Percentiles rank a stretch among this genome's conserved stretches.
Conservation (phyloP, 2,797 vertebrate genomes). For the Galago senegalensis region DNA sequence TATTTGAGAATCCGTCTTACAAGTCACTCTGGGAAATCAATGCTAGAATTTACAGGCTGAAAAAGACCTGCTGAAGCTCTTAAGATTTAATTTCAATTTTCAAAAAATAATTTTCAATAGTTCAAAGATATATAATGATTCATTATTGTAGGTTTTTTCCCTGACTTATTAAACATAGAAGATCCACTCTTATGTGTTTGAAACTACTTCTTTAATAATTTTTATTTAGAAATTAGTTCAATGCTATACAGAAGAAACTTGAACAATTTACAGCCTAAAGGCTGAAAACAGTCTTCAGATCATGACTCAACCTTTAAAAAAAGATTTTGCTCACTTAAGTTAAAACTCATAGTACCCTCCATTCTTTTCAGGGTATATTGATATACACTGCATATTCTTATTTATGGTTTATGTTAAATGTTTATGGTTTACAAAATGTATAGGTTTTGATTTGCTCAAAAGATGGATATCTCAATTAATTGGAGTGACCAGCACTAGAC, state of each 20-base stretch:
- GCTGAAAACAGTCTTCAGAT: conserved; percentile 4
- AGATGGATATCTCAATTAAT: neutral
- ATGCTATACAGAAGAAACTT: conserved; percentile 15
- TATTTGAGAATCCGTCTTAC: conserved; percentile 31
- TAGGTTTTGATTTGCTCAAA: conserved; percentile 30
- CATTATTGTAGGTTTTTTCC: neutral
- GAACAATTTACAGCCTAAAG: conserved; percentile 47
- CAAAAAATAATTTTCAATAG: conserved; percentile 36
- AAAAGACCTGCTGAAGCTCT: neutral
- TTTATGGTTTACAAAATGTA: conserved; percentile 4
- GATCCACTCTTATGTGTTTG: neutral
- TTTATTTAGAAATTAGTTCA: conserved; percentile 51
- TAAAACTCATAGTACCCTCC: conserved; percentile 29
- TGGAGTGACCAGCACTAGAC: neutral
- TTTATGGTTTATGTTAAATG: conserved; percentile 20
- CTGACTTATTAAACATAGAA: no score
- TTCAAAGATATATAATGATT: conserved; percentile 35
- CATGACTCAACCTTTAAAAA: neutral
- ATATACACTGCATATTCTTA: neutral
- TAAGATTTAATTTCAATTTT: conserved; percentile 43
- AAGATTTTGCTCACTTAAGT: neutral
- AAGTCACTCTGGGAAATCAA: conserved; percentile 34
- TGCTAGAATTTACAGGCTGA: neutral
- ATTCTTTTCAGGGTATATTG: conserved; percentile 43
- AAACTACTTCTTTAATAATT: conserved; percentile 51